Evolutionary conservation across 2,888 invertebrate species (phyloP).

Genomic region (Eueremaeus valkanovi): DNA sequence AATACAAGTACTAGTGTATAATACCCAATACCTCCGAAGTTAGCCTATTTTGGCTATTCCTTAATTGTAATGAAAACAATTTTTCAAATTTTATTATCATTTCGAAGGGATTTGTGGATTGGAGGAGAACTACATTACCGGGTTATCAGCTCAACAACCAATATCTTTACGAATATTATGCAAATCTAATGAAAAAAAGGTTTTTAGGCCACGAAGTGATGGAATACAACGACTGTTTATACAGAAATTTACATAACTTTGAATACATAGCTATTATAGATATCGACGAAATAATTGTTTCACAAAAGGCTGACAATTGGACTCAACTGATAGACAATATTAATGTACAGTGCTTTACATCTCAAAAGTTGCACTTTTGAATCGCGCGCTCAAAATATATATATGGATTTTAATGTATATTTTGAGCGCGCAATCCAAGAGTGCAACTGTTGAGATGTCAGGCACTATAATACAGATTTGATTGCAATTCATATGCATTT

Average conservation of each 20-base stretch:
- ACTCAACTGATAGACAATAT: slow-evolving; percentile 9
- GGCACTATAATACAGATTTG: no score
- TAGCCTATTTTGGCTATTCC: no score
- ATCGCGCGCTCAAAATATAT: no score
- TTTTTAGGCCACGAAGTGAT: slow-evolving; percentile 19
- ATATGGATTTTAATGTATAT: no score
- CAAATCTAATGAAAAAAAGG: neutral
- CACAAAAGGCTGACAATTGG: slow-evolving; percentile 32
- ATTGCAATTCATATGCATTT: no score
- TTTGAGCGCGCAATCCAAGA: no score
- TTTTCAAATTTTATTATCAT: no score
- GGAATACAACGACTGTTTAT: slow-evolving; percentile 37
- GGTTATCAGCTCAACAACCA: slow-evolving; percentile 28
- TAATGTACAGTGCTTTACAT: neutral
- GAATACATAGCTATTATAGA: slow-evolving; percentile 17
- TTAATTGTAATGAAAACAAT: no score
- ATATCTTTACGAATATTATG: slow-evolving; percentile 22
- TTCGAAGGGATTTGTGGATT: slow-evolving; percentile 12
- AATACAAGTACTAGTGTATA: no score
- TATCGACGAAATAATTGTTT: slow-evolving; percentile 32
- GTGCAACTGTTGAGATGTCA: no score
- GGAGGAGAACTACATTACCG: slow-evolving; percentile 4
- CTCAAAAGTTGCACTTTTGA: neutral
- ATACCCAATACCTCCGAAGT: no score
- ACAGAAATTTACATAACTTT: slow-evolving; percentile 30